These are phyloP conservation scores for Okamejei kenojei DNA, from an alignment of 2,797 vertebrate genomes.

Conservation along the genomic window DNA sequence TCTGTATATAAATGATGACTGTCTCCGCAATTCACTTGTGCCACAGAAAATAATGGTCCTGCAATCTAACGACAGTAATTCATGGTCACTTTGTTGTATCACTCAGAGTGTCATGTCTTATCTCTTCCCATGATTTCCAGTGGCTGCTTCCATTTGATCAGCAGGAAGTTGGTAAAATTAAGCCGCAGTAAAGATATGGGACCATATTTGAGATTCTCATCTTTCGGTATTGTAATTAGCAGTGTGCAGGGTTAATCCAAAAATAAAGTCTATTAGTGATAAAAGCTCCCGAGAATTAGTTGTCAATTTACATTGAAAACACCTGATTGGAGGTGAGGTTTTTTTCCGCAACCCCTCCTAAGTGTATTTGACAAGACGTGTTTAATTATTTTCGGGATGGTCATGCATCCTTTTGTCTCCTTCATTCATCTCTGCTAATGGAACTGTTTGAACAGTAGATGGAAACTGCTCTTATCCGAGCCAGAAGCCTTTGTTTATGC, in stretches of 20 bases:
- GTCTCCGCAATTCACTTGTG: neutral
- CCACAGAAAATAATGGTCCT: neutral
- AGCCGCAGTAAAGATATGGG: neutral
- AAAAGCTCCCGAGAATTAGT: neutral
- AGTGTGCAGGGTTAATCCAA: neutral
- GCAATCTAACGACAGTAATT: neutral
- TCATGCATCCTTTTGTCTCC: neutral
- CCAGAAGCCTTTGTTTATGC: neutral
- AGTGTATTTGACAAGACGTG: conserved; percentile 3
- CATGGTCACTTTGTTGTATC: conserved; percentile 1
- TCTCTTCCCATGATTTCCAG: neutral
- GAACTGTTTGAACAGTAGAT: neutral
- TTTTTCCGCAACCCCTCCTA: neutral
- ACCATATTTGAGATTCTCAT: neutral
- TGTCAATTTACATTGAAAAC: neutral
- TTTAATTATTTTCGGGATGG: conserved; percentile 29
- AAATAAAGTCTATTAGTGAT: neutral
- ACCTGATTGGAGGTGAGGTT: neutral
- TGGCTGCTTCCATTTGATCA: neutral
- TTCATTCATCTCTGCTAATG: neutral
- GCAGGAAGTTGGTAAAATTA: neutral
- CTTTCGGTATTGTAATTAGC: neutral
- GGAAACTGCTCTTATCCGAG: neutral
- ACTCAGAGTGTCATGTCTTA: neutral
- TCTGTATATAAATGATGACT: neutral